A percentile compares a stretch with the other conserved stretches of the same genome.
Evolutionary conservation across 2,888 invertebrate species (phyloP).

Genomic region (Vesta saturnalis): DNA sequence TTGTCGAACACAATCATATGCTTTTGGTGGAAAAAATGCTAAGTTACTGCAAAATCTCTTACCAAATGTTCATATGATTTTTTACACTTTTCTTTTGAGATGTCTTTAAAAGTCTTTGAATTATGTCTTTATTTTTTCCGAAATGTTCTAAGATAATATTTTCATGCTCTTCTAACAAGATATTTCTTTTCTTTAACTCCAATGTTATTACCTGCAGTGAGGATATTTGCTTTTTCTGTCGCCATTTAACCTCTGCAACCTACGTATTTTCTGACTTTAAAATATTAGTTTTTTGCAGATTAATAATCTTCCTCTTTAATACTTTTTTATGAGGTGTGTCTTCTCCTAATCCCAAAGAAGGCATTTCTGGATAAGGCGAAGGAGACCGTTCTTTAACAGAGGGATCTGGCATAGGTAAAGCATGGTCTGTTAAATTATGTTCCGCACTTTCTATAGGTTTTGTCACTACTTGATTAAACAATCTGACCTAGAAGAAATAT

Average conservation of each 20-base stretch:
- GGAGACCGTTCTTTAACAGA: not conserved
- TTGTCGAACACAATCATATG: constrained; percentile 8
- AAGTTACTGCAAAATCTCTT: constrained; percentile 9
- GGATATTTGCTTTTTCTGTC: not conserved
- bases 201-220: not conserved
- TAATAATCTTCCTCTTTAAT: not conserved
- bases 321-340: constrained; percentile 1
- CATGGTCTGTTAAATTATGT: not conserved
- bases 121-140: constrained; percentile 9
- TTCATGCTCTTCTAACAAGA: constrained; percentile 5
- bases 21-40: constrained; percentile 19
- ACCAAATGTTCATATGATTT: constrained; percentile 7
- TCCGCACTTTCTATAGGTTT: not conserved
- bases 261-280: not conserved
- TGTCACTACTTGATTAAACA: not conserved
- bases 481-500: not conserved
- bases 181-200: not conserved
- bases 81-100: not conserved
- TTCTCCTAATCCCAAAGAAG: not conserved
- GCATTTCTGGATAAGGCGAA: not conserved
- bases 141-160: constrained; percentile 3
- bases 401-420: not conserved
- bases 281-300: not conserved
- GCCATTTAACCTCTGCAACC: constrained; percentile 3
- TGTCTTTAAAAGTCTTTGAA: constrained; percentile 2